phyloP scores from a whole-genome alignment of 2,888 invertebrate species.

The Cataglyphis cursor region DNA sequence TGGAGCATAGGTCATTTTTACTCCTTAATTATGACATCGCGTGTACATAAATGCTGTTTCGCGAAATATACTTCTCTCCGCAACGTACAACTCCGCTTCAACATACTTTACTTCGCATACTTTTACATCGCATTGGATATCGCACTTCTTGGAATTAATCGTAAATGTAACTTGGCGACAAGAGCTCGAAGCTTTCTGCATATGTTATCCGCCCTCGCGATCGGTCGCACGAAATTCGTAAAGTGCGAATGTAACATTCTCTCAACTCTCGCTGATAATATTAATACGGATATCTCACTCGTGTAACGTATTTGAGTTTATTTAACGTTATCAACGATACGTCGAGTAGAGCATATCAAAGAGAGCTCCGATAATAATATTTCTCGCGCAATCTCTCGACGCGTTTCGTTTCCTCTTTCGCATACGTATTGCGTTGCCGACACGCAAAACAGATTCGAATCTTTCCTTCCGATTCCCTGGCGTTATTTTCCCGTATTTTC shows the following conservation, averaged over 20 bases:
- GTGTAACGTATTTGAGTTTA: slow-evolving; percentile 3
- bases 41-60: slow-evolving; percentile 56
- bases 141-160: slow-evolving; percentile 49
- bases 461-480: slow-evolving; percentile 27
- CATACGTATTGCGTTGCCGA: slow-evolving; percentile 17
- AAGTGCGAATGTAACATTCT: slow-evolving; percentile 22
- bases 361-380: slow-evolving; percentile 22
- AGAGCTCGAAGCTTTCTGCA: slow-evolving; percentile 35
- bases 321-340: slow-evolving; percentile 12
- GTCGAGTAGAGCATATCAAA: neutral
- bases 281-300: slow-evolving; percentile 9
- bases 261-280: neutral
- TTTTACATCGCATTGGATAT: slow-evolving; percentile 47
- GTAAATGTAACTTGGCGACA: slow-evolving; percentile 44
- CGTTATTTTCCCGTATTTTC: slow-evolving; percentile 62
- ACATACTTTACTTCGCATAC: slow-evolving; percentile 22
- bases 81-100: neutral
- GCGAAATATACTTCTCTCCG: slow-evolving; percentile 31
- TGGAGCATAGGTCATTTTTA: slow-evolving; percentile 40
- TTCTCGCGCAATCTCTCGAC: slow-evolving; percentile 31
- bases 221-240: slow-evolving; percentile 17
- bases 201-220: slow-evolving; percentile 31
- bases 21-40: slow-evolving; percentile 67
- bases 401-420: slow-evolving; percentile 17
- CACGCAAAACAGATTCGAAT: slow-evolving; percentile 47